A percentile compares a stretch with the other conserved stretches of the same genome.
These are phyloP conservation scores for Labroides dimidiatus DNA, from an alignment of 2,797 vertebrate genomes.

Conservation along the genomic window DNA sequence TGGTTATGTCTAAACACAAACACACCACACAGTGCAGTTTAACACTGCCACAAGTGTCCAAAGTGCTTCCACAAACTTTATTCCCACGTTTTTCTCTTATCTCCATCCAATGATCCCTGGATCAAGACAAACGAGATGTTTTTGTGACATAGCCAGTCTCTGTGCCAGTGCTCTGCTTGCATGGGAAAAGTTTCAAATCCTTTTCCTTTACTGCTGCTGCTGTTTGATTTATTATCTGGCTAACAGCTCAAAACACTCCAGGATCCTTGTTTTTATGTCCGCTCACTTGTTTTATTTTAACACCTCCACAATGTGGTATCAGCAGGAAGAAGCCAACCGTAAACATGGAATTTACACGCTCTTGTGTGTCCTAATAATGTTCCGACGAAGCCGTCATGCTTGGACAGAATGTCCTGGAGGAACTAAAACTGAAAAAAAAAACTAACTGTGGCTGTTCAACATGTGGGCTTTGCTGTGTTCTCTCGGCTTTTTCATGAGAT, in stretches of 20 bases:
- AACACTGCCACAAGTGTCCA: not conserved
- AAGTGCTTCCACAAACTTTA: not conserved
- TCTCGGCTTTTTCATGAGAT: not conserved
- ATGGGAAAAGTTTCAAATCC: constrained; percentile 41
- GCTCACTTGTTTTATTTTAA: constrained; percentile 27
- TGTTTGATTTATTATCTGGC: constrained; percentile 47
- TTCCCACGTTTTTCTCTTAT: not conserved
- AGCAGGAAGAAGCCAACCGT: not conserved
- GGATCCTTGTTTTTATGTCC: constrained; percentile 19
- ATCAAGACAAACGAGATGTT: constrained; percentile 8
- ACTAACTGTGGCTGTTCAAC: not conserved
- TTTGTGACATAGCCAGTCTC: constrained; percentile 28
- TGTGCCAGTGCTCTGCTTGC: constrained; percentile 29
- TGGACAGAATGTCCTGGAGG: not conserved
- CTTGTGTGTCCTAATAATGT: not conserved
- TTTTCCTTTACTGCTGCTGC: constrained; percentile 24
- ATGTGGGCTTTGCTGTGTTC: not conserved
- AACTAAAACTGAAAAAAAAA: not conserved
- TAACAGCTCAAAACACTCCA: constrained; percentile 26
- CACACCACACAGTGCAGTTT: not conserved
- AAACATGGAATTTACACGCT: not conserved
- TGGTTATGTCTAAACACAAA: not conserved
- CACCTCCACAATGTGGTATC: constrained; percentile 11
- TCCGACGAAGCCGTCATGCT: not conserved
- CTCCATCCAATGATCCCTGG: constrained; percentile 4